Conservation (phyloP, 2,797 vertebrate species). For the Diplodus sargus region DNA sequence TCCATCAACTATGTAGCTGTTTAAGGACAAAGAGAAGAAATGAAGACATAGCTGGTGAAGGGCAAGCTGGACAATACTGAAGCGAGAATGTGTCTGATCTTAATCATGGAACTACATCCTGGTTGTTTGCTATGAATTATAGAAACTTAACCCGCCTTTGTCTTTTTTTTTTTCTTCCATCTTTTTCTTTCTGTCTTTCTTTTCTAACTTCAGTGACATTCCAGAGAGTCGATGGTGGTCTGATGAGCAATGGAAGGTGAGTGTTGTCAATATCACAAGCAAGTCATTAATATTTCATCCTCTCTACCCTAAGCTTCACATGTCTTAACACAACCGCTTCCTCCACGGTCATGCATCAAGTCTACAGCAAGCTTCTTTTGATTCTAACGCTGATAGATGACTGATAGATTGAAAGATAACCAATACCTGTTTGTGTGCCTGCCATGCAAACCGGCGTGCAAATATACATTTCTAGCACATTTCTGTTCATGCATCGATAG, state of each 20-base stretch:
- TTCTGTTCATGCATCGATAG: constrained; percentile 82
- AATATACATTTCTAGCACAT: constrained; percentile 77
- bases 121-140: constrained; percentile 11
- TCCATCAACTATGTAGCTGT: constrained; percentile 55
- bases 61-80: constrained; percentile 43
- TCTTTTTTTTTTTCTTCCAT: constrained; percentile 6
- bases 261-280: constrained; percentile 46
- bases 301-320: background rate
- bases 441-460: constrained; percentile 59
- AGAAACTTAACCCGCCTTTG: constrained; percentile 40
- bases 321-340: constrained; percentile 34
- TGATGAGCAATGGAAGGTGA: constrained; percentile 99
- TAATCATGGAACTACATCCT: constrained; percentile 26
- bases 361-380: constrained; percentile 42
- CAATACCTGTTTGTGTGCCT: constrained; percentile 74
- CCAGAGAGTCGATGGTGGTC: constrained; percentile 97
- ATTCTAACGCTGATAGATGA: constrained; percentile 68
- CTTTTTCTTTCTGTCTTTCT: constrained; percentile 18
- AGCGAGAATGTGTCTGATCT: constrained; percentile 10
- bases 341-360: constrained; percentile 35
- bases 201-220: constrained; percentile 90
- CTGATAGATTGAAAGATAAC: constrained; percentile 75
- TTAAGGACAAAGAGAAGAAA: constrained; percentile 23
- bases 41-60: constrained; percentile 37
- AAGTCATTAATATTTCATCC: constrained; percentile 21